Conservation (phyloP, 2,888 invertebrate species). For the Cantharis lateralis region DNA sequence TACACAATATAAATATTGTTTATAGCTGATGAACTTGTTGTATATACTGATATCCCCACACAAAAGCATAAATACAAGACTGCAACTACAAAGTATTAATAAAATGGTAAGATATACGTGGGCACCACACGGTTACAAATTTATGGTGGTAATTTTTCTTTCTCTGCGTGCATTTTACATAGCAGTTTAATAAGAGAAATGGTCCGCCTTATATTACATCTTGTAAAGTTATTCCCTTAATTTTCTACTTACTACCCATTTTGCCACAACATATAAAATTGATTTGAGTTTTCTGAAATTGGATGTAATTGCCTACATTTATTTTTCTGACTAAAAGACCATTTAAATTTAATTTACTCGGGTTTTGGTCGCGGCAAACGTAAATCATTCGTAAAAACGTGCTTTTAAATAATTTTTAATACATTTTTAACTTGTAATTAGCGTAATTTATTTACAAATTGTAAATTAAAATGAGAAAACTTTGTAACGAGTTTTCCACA, state of each 20-base stretch:
- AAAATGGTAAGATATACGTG: constrained; percentile 28
- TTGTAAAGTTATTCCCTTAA: constrained; percentile 16
- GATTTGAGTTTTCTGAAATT: background rate
- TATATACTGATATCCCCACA: constrained; percentile 33
- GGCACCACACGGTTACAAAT: constrained; percentile 30
- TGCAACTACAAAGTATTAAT: constrained; percentile 30
- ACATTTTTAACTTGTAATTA: background rate
- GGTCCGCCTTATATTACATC: constrained; percentile 13
- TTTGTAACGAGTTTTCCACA: background rate
- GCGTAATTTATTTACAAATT: background rate
- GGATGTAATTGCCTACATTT: background rate
- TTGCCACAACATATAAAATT: background rate
- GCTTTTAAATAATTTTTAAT: background rate
- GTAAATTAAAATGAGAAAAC: background rate
- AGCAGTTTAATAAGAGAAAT: constrained; percentile 15
- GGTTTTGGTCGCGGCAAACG: background rate
- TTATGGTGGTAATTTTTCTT: constrained; percentile 30
- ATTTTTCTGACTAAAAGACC: background rate
- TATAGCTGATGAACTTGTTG: constrained; percentile 32
- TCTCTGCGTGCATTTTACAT: constrained; percentile 13
- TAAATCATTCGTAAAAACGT: background rate
- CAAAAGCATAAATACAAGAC: constrained; percentile 31
- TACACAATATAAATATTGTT: constrained; percentile 19
- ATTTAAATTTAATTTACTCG: background rate
- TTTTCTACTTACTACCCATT: background rate